Base-by-base conservation (phyloP, 1,140 invertebrate genomes). In the Aphis craccivora region DNA sequence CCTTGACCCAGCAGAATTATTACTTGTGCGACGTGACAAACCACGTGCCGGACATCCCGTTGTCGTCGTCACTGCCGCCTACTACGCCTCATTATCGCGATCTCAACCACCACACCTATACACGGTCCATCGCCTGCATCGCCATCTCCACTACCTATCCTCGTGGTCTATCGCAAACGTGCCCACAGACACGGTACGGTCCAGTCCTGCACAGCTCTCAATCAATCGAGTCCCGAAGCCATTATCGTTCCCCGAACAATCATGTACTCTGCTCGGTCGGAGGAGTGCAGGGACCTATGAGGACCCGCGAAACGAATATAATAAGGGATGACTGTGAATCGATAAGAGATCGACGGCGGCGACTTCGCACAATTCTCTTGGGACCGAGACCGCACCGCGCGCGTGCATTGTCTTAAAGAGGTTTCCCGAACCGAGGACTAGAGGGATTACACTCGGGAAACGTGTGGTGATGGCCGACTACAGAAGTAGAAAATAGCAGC, bases 181-280 rank as follows among this genome's bases (percentile, higher is more conserved):
- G 90, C 60, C 60, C 35, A 22, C 40, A 89, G 35, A 30, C 23
- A 37, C 48, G 48, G 48, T 35, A 37, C 30, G 11, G 88, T 23
- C 6, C 40, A 23, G 40, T 40, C 83, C 84, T 51, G 25, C 23
- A 23, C 9, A 30, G 76, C 91, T 40, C 81, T 86, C 91, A 25
- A 93, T 93, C 91, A 53, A 84, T 93, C 48, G 67, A 9, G 14
- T 30, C 51, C 35, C 81, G 81, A 37, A 67, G 76, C 76, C 91
- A 93, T 93, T 93, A 93, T 93, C 91, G 91, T 93, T 93, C 91
- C 91, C 91, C n/a, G 43, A 93, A 93, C 91, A 93, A 93, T 93
- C 91, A 93, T 93, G 84, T 55, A 48, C 91, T 35, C 76, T 22
- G 30, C 25, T 45, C 5, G 76, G 55, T 3, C 30, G 40, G 23